phyloP scores from a whole-genome alignment of 37 sponge, comb jelly and placozoan species.

The Ianthella basta region DNA sequence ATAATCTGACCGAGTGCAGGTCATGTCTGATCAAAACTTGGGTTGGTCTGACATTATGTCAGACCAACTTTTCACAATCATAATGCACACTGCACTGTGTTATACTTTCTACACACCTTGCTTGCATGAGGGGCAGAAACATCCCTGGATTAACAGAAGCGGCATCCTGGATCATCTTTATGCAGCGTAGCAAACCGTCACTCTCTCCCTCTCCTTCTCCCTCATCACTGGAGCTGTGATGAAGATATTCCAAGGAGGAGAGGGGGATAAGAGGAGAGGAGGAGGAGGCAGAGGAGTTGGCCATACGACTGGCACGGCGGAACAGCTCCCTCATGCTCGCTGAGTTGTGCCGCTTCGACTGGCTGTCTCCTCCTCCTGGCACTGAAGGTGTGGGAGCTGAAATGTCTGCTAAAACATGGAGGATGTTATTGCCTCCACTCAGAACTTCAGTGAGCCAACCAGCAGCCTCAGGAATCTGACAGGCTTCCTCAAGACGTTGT shows the following conservation, averaged over 20 bases:
- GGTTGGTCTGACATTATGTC: too few species aligned
- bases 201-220: conserved; percentile 14
- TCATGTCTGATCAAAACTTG: too few species aligned
- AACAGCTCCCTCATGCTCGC: conserved; percentile 46
- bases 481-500: conserved; percentile 18
- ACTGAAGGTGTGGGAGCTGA: conserved; percentile 34
- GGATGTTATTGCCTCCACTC: conserved; percentile 73
- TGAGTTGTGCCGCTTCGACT: neutral
- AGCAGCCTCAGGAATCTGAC: neutral
- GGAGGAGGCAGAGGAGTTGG: conserved; percentile 19
- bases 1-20: too few species aligned
- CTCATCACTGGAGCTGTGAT: conserved; percentile 30
- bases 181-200: neutral
- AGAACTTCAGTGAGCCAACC: conserved; percentile 44
- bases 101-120: neutral
- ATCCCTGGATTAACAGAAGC: neutral
- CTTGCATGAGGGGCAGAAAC: conserved; percentile 11
- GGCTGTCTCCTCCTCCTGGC: conserved; percentile 19
- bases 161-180: neutral
- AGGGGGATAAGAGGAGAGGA: neutral
- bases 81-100: too few species aligned
- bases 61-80: too few species aligned
- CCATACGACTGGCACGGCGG: conserved; percentile 3
- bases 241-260: conserved; percentile 10
- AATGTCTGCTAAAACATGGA: conserved; percentile 61